Conservation (phyloP, 2,888 invertebrate species). For the Drosophila vallismaia region DNA sequence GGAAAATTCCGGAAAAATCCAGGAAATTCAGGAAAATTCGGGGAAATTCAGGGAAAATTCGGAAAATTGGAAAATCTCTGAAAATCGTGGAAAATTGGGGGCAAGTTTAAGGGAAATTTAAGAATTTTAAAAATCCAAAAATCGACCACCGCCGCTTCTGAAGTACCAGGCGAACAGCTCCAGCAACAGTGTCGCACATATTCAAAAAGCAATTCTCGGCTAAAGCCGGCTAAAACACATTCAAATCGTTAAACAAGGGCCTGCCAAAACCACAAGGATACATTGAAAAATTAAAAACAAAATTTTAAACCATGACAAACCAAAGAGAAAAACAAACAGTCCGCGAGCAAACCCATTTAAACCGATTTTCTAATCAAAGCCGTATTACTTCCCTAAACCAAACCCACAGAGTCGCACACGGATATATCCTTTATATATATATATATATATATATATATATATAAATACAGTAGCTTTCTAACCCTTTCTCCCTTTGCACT, state of each 20-base stretch:
- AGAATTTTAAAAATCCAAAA: too few relatives aligned
- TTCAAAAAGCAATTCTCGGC: constrained; percentile 67
- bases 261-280: constrained; percentile 32
- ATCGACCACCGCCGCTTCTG: too few relatives aligned
- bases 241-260: background rate
- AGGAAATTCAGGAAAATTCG: too few relatives aligned
- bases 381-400: constrained; percentile 49
- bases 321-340: constrained; percentile 13
- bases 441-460: background rate
- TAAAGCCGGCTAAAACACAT: constrained; percentile 39
- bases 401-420: constrained; percentile 13
- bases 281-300: constrained; percentile 28
- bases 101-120: too few relatives aligned
- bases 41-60: too few relatives aligned
- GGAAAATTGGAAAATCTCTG: too few relatives aligned
- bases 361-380: constrained; percentile 75
- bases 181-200: constrained; percentile 60
- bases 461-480: background rate
- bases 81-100: too few relatives aligned
- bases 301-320: constrained; percentile 21
- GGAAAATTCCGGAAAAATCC: too few relatives aligned
- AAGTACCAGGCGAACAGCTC: too few relatives aligned
- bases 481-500: background rate
- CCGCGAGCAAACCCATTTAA: constrained; percentile 61
- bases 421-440: constrained; percentile 2